Percentiles rank a stretch among this genome's conserved stretches.
These are phyloP conservation scores for Danio kyathit DNA, from an alignment of 2,797 vertebrate genomes.

Conservation along the genomic window DNA sequence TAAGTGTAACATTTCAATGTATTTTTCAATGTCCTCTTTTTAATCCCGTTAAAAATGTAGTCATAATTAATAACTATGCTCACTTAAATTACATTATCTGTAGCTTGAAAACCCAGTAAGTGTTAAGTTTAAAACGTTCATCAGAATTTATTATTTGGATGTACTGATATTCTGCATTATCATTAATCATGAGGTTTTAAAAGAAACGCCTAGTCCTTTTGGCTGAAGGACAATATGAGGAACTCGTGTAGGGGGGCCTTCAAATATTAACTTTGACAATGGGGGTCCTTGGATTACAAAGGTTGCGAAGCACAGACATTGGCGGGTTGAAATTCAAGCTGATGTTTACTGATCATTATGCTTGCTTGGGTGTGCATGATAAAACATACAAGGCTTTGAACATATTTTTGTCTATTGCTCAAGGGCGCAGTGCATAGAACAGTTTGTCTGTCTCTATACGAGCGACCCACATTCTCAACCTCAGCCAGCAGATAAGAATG, in stretches of 20 bases:
- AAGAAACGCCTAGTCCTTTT: not conserved
- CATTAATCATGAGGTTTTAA: not conserved
- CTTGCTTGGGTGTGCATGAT: not conserved
- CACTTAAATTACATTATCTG: too few species aligned
- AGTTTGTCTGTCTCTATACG: not conserved
- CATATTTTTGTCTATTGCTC: not conserved
- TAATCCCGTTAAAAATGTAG: too few species aligned
- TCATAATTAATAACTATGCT: too few species aligned
- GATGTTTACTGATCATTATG: conserved; percentile 10
- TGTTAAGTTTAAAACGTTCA: too few species aligned
- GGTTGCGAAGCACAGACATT: not conserved
- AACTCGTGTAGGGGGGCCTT: not conserved
- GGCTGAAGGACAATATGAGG: not conserved
- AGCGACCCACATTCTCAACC: not conserved
- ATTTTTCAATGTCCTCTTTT: too few species aligned
- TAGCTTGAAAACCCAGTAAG: too few species aligned
- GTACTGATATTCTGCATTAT: not conserved
- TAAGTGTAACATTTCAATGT: too few species aligned
- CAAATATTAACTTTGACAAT: conserved; percentile 17
- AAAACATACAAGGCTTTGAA: not conserved
- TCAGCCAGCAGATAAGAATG: not conserved
- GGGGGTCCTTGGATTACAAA: conserved; percentile 19
- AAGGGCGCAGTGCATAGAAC: not conserved
- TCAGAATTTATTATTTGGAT: not conserved
- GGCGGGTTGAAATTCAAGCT: not conserved